Evolutionary conservation across 2,888 invertebrate genomes (phyloP), one percentile per base, ranked within the genome.

Genomic region (Torymus aiolomorphi): DNA sequence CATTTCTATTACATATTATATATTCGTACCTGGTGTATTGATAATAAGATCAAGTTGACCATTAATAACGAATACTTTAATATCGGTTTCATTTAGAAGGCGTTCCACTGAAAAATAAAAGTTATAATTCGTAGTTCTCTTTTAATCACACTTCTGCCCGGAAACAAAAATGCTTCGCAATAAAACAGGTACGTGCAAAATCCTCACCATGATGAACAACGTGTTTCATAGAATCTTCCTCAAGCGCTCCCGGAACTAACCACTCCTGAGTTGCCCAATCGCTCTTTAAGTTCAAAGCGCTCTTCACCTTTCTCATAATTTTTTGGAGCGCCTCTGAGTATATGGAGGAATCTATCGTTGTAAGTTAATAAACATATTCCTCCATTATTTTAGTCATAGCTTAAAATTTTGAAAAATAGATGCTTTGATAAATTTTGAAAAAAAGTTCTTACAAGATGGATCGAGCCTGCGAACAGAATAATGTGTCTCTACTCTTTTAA

Each of bases 21-120:
- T n/a, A n/a, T n/a, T n/a, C n/a, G 91, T 92, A 93, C 96, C 96
- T 83, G 95, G 93, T 24, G 96, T 96, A 85, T 95, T 94, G 81
- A 96, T 96, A 86, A 97, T 96, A 16, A 97, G 92, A 90, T 97
- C 97, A 80, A 97, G 91, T 86, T 97, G 96, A 52, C 96, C 96
- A 83, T 94, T 95, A 87, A 95, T 94, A 20, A 96, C 94, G 51
- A 92, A 92, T 0, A 96, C 92, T 70, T 93, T 92, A 18, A 96
- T 91, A 72, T 93, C 91, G 0, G 95, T 95, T 84, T 92, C 92
- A 84, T 94, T 94, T 24, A 96, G 89, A 14, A 96, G 90, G 78
- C n/a, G 91, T 90, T 87, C 95, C 94, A 86, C 96, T 96, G 88
- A 59, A 10, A 82, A 83, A 70, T 42, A 11, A 49, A 52, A 69